Percentiles rank a stretch among this genome's conserved stretches.
Evolutionary conservation across 2,888 invertebrate species (phyloP).

Genomic region (Parasteatoda lunata): DNA sequence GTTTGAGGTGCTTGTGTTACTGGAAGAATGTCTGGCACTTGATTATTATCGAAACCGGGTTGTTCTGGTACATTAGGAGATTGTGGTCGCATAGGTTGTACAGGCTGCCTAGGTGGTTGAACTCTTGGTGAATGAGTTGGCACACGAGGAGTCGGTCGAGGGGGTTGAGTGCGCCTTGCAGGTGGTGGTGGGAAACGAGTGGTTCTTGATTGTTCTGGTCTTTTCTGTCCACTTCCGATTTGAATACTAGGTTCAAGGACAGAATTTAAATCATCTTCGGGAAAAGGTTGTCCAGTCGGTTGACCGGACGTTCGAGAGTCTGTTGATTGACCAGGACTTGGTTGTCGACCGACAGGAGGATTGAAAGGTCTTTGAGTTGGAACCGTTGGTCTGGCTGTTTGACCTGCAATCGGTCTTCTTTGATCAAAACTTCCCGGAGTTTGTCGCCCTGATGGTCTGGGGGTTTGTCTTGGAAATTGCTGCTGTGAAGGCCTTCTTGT

Average conservation of each 20-base stretch:
- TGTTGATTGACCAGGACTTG: slow-evolving; percentile 15
- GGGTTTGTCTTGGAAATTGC: slow-evolving; percentile 20
- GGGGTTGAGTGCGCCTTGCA: background rate
- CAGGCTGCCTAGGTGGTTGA: background rate
- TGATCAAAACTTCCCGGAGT: slow-evolving; percentile 12
- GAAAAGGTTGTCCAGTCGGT: background rate
- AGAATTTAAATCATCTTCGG: slow-evolving; percentile 37
- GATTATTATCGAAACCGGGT: slow-evolving; percentile 14
- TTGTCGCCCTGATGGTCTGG: slow-evolving; percentile 28
- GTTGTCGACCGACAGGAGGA: slow-evolving; percentile 25
- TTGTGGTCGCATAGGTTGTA: background rate
- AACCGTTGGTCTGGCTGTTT: slow-evolving; percentile 8
- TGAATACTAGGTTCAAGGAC: slow-evolving; percentile 24
- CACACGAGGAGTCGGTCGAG: slow-evolving; percentile 1
- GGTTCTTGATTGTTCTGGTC: slow-evolving; percentile 13
- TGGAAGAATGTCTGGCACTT: slow-evolving; percentile 19
- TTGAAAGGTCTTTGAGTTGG: slow-evolving; percentile 24
- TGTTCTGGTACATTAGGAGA: background rate
- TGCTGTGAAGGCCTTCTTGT: slow-evolving; percentile 37
- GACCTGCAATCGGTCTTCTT: background rate
- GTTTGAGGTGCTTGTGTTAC: slow-evolving; percentile 23
- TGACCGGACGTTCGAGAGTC: slow-evolving; percentile 7
- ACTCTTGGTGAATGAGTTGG: slow-evolving; percentile 12
- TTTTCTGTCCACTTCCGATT: slow-evolving; percentile 13
- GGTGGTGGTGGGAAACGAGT: slow-evolving; percentile 38